phyloP scores from a whole-genome alignment of 35 echinoderm and acorn worm species.

The Hemicentrotus pulcherrimus region DNA sequence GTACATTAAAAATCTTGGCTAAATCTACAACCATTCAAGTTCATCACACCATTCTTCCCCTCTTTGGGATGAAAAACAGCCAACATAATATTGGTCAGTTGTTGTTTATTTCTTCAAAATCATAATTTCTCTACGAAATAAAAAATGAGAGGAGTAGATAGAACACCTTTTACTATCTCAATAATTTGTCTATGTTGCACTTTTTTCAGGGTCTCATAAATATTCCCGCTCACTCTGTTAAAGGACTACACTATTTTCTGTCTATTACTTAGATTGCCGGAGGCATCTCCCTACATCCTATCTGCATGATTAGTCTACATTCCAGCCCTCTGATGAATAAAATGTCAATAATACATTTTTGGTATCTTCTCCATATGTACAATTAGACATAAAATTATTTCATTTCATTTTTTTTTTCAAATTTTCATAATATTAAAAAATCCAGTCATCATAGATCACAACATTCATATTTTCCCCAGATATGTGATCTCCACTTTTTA shows the following conservation, averaged over 20 bases:
- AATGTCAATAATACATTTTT: constrained; percentile 58
- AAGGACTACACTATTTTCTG: constrained; percentile 42
- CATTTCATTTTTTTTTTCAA: constrained; percentile 28
- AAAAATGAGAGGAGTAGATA: constrained; percentile 16
- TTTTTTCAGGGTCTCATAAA: constrained; percentile 23
- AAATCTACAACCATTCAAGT: constrained; percentile 13
- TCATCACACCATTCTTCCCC: not conserved
- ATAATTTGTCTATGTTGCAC: constrained; percentile 43
- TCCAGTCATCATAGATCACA: constrained; percentile 46
- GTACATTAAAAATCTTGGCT: constrained; percentile 19
- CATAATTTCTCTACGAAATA: not conserved
- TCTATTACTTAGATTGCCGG: not conserved
- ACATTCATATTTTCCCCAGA: not conserved
- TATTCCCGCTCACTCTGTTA: constrained; percentile 15
- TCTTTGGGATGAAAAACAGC: constrained; percentile 14
- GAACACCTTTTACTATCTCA: not conserved
- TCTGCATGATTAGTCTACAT: constrained; percentile 41
- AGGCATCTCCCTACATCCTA: constrained; percentile 30
- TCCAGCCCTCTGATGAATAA: constrained; percentile 49
- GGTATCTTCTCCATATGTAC: constrained; percentile 56
- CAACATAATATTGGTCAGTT: not conserved
- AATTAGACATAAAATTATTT: constrained; percentile 51
- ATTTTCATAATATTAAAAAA: constrained; percentile 30
- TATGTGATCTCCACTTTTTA: not conserved
- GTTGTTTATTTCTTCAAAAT: not conserved